Percentiles rank a stretch among this genome's conserved stretches.
Conservation (phyloP, 2,888 invertebrate genomes). For the Dasysyrphus albostriatus region DNA sequence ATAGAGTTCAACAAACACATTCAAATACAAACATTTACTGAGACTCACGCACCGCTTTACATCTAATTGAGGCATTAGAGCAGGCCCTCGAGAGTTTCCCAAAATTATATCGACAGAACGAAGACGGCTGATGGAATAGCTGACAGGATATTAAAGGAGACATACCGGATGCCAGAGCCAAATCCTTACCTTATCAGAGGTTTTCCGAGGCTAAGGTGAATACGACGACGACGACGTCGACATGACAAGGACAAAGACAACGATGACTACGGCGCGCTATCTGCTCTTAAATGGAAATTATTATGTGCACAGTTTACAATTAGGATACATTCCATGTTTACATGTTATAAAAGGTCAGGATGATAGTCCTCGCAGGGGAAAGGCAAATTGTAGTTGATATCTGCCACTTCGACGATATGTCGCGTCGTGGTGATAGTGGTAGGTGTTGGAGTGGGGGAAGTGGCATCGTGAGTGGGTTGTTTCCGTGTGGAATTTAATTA, state of each 20-base stretch:
- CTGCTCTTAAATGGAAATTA: slow-evolving; percentile 70
- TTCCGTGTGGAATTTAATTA: slow-evolving; percentile 71
- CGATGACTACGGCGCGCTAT: slow-evolving; percentile 28
- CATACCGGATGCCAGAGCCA: slow-evolving; percentile 46
- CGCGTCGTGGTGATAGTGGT: background rate
- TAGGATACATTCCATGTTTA: slow-evolving; percentile 72
- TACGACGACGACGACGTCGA: slow-evolving; percentile 18
- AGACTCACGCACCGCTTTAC: slow-evolving; percentile 54
- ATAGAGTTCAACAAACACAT: slow-evolving; percentile 13
- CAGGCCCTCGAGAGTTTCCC: slow-evolving; percentile 50
- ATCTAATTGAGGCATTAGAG: slow-evolving; percentile 72
- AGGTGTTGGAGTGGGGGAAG: background rate
- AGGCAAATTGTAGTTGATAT: background rate
- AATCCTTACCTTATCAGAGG: slow-evolving; percentile 56
- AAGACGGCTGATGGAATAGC: slow-evolving; percentile 36
- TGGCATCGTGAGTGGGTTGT: slow-evolving; percentile 22
- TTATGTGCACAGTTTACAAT: slow-evolving; percentile 71
- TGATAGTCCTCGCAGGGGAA: slow-evolving; percentile 33
- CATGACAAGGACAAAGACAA: no score
- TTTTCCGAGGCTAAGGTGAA: slow-evolving; percentile 56
- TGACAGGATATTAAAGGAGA: slow-evolving; percentile 64
- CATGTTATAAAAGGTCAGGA: slow-evolving; percentile 71
- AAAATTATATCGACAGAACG: slow-evolving; percentile 71
- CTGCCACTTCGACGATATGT: background rate
- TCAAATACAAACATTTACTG: slow-evolving; percentile 8